Conservation (phyloP, 2,797 vertebrate species). For the Galagoides demidoff region DNA sequence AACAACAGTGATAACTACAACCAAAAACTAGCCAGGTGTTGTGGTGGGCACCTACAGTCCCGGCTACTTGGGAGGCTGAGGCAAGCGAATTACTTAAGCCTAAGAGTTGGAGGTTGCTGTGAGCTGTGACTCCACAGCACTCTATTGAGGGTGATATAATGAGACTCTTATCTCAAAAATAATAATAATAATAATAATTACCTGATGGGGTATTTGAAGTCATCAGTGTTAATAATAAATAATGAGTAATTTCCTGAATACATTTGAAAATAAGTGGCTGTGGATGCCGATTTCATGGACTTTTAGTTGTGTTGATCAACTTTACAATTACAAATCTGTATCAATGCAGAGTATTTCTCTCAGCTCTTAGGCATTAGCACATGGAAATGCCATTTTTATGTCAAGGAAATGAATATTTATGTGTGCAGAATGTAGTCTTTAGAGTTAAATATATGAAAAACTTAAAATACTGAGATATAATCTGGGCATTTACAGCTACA, state of each 20-base stretch:
- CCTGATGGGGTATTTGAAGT: background rate
- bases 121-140: too few species aligned
- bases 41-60: too few species aligned
- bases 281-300: background rate
- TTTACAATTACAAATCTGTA: background rate
- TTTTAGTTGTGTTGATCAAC: background rate
- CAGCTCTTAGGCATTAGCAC: background rate
- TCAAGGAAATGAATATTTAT: background rate
- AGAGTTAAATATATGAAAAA: background rate
- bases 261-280: background rate
- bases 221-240: background rate
- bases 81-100: too few species aligned
- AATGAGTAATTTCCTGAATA: background rate
- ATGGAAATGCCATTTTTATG: background rate
- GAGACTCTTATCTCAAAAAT: too few species aligned
- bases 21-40: too few species aligned
- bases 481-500: background rate
- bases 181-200: background rate
- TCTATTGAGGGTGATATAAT: too few species aligned
- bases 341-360: background rate
- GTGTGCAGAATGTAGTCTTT: background rate
- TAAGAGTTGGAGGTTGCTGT: too few species aligned
- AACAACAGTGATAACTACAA: too few species aligned
- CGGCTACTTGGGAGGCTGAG: too few species aligned
- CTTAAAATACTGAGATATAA: background rate